A percentile compares a stretch with the other conserved stretches of the same genome.
Conservation (phyloP, 2,113 vertebrate genomes). For the Strix uralensis region DNA sequence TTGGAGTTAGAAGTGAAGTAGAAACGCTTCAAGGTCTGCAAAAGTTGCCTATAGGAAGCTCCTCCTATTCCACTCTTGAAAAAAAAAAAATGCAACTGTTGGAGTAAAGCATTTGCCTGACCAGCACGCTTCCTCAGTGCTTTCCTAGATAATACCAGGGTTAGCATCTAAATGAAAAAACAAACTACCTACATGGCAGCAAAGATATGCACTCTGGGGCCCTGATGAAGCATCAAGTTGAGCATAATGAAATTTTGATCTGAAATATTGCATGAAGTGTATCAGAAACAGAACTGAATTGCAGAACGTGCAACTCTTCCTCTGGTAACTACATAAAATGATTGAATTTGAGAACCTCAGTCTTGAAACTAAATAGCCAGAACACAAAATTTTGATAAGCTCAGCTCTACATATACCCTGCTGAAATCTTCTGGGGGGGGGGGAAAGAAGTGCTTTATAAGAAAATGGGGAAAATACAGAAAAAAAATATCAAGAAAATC, state of each 20-base stretch:
- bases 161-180: neutral
- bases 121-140: accelerated
- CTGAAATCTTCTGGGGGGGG: neutral
- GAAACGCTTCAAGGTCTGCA: neutral
- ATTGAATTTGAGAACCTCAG: neutral
- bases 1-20: neutral
- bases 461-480: neutral
- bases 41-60: neutral
- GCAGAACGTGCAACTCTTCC: neutral
- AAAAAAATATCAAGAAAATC: neutral
- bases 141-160: neutral
- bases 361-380: neutral
- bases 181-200: neutral
- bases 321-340: neutral
- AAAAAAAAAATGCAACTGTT: neutral
- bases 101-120: neutral
- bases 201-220: neutral
- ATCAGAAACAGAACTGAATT: neutral
- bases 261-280: neutral
- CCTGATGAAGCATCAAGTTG: neutral
- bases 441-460: neutral
- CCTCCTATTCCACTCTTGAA: neutral
- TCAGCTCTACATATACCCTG: neutral
- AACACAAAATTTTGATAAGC: neutral
- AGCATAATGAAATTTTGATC: neutral